A percentile compares a stretch with the other conserved stretches of the same genome.
Conservation (phyloP, 1,140 invertebrate species). For the Ditylenchus dipsaci region DNA sequence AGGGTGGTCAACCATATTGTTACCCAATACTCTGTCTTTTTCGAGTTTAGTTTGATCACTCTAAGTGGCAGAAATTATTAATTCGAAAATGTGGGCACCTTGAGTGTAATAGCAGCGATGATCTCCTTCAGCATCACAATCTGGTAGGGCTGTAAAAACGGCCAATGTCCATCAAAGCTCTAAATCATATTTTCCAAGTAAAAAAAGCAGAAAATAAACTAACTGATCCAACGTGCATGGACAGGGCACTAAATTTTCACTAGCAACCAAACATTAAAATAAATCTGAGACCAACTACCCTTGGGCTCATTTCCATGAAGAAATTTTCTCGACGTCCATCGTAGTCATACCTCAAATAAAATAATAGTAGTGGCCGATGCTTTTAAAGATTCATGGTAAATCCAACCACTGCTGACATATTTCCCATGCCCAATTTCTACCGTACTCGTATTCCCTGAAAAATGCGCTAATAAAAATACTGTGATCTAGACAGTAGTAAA, state of each 20-base stretch:
- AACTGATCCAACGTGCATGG: constrained; percentile 84
- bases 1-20: too few species aligned
- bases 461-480: constrained; percentile 67
- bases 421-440: constrained; percentile 69
- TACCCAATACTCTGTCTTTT: too few species aligned
- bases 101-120: constrained; percentile 81
- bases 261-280: neutral
- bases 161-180: constrained; percentile 62
- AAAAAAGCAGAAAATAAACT: neutral
- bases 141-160: constrained; percentile 80
- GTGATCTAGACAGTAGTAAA: neutral
- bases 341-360: constrained; percentile 64
- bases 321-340: constrained; percentile 62
- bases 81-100: constrained; percentile 57
- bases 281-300: too few species aligned
- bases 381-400: neutral
- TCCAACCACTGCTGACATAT: constrained; percentile 78
- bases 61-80: too few species aligned
- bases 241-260: constrained; percentile 66
- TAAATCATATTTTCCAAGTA: too few species aligned
- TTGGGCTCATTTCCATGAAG: constrained; percentile 47
- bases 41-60: too few species aligned
- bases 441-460: constrained; percentile 70
- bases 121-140: constrained; percentile 84
- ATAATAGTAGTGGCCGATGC: neutral